These are phyloP conservation scores for Heliconius hermathena DNA, from an alignment of 1,140 invertebrate genomes.

Conservation along the genomic window DNA sequence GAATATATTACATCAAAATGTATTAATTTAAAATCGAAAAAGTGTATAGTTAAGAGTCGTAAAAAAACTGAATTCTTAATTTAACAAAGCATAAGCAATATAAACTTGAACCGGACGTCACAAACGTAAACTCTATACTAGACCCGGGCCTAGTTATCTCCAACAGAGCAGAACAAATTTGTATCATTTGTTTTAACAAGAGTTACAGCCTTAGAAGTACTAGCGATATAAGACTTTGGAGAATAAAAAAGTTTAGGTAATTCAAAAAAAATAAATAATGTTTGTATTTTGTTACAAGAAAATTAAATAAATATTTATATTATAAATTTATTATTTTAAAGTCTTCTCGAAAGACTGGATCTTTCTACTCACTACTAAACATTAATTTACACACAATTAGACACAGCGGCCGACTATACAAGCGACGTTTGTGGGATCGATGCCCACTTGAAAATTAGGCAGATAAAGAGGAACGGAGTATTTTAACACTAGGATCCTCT, in stretches of 20 bases:
- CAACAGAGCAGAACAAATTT: conserved; percentile 55
- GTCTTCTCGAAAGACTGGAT: too few species aligned
- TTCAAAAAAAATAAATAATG: neutral
- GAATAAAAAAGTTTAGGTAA: neutral
- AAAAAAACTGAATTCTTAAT: conserved; percentile 18
- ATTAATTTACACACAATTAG: too few species aligned
- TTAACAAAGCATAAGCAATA: conserved; percentile 30
- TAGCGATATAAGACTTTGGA: neutral
- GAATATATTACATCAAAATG: too few species aligned
- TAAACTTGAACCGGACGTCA: conserved; percentile 44
- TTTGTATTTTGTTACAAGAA: neutral
- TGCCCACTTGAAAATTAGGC: too few species aligned
- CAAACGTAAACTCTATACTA: conserved; percentile 46
- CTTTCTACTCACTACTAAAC: too few species aligned
- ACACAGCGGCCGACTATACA: too few species aligned
- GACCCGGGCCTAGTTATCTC: conserved; percentile 42
- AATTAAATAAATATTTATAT: neutral
- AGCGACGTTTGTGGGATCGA: too few species aligned
- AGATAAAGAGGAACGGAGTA: too few species aligned
- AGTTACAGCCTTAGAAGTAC: conserved; percentile 16
- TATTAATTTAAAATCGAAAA: too few species aligned
- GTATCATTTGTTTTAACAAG: conserved; percentile 57
- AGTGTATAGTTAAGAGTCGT: too few species aligned
- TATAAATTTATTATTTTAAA: neutral
- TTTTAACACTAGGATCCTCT: too few species aligned